Conservation (phyloP, 2,888 invertebrate species). For the Lamellibrachia satsuma region DNA sequence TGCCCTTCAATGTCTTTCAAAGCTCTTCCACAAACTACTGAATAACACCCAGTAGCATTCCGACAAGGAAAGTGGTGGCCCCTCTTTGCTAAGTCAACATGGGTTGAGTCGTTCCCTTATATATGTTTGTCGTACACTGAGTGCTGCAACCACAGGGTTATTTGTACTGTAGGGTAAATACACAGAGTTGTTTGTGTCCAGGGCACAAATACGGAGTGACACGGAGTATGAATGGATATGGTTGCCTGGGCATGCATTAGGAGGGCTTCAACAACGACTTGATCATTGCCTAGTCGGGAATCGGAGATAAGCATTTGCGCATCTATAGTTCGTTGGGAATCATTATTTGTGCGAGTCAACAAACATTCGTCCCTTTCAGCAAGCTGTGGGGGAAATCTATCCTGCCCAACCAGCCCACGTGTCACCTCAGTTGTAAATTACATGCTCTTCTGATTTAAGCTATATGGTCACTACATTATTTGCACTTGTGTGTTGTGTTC, state of each 20-base stretch:
- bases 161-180: constrained; percentile 66
- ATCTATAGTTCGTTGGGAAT: too few species aligned
- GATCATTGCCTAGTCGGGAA: constrained; percentile 70
- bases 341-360: too few species aligned
- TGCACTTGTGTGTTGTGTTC: too few species aligned
- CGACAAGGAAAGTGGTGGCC: not conserved
- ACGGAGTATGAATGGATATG: constrained; percentile 68
- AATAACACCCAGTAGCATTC: not conserved
- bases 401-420: too few species aligned
- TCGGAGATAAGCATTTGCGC: too few species aligned
- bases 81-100: not conserved
- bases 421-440: too few species aligned
- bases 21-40: not conserved
- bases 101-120: not conserved
- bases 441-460: too few species aligned
- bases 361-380: too few species aligned
- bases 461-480: too few species aligned
- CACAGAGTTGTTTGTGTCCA: constrained; percentile 57
- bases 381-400: too few species aligned
- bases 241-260: constrained; percentile 64
- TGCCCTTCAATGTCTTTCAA: not conserved
- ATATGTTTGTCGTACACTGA: not conserved
- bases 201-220: constrained; percentile 71
- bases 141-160: not conserved
- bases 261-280: constrained; percentile 57